Evolutionary conservation across 2,888 invertebrate genomes (phyloP).

Genomic region (Nezara viridula): DNA sequence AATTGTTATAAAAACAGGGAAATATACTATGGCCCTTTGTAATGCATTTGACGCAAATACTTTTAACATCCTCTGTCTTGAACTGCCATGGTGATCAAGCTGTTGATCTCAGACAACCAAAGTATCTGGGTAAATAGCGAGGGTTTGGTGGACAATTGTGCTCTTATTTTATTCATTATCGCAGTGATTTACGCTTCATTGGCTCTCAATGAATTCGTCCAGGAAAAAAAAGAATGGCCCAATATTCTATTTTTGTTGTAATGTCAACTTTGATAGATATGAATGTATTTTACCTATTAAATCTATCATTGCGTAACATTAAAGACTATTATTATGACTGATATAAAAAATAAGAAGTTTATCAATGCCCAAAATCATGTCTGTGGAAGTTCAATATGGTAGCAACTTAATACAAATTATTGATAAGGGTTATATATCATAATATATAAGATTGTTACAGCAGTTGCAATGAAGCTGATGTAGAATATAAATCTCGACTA

Average conservation of each 20-base stretch:
- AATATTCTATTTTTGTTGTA: conserved; percentile 83
- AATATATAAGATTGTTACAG: conserved; percentile 41
- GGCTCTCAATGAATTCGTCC: conserved; percentile 86
- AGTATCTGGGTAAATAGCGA: conserved; percentile 76
- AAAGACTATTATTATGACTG: conserved; percentile 61
- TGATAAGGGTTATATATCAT: no score
- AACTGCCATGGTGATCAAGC: conserved; percentile 92
- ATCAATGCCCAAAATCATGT: background rate
- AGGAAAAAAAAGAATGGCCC: conserved; percentile 84
- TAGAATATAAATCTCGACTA: background rate
- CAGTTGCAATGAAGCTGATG: conserved; percentile 27
- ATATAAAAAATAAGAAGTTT: background rate
- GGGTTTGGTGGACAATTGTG: conserved; percentile 69
- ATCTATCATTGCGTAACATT: conserved; percentile 74
- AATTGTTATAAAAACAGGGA: no score
- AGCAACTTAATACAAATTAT: no score
- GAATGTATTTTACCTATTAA: conserved; percentile 92
- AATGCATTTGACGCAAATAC: conserved; percentile 92
- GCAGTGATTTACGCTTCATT: conserved; percentile 87
- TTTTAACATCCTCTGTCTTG: conserved; percentile 88
- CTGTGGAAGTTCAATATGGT: no score
- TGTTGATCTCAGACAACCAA: conserved; percentile 84
- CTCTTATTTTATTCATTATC: conserved; percentile 85
- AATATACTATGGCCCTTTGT: conserved; percentile 92
- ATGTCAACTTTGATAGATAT: conserved; percentile 91